These are phyloP conservation scores for Portevinia maculata DNA, from an alignment of 2,888 invertebrate genomes.

Conservation along the genomic window DNA sequence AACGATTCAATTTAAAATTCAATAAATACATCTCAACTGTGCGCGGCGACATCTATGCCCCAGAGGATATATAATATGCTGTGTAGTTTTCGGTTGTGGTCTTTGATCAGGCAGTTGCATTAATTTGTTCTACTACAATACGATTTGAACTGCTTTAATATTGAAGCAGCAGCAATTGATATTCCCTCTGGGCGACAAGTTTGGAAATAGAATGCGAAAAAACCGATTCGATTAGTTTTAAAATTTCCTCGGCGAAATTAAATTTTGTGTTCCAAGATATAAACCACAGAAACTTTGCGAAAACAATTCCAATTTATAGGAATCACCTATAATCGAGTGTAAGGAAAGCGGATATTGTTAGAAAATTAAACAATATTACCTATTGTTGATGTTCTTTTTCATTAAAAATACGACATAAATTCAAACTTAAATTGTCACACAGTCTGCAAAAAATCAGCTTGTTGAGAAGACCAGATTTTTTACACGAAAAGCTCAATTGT, in stretches of 20 bases:
- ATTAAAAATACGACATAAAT: no score
- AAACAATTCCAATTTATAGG: not conserved
- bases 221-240: not conserved
- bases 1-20: no score
- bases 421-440: no score
- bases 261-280: not conserved
- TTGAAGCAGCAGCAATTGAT: not conserved
- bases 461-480: no score
- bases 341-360: no score
- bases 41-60: slow-evolving; percentile 33
- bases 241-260: slow-evolving; percentile 14
- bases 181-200: not conserved
- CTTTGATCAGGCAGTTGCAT: not conserved
- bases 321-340: no score
- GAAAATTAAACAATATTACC: no score
- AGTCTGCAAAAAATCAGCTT: no score
- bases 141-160: slow-evolving; percentile 17
- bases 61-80: no score
- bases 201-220: not conserved
- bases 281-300: not conserved
- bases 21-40: not conserved
- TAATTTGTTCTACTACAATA: slow-evolving; percentile 26
- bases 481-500: no score
- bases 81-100: not conserved
- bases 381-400: no score